Evolutionary conservation across 2,888 invertebrate genomes (phyloP).

Genomic region (Gibbula magus): DNA sequence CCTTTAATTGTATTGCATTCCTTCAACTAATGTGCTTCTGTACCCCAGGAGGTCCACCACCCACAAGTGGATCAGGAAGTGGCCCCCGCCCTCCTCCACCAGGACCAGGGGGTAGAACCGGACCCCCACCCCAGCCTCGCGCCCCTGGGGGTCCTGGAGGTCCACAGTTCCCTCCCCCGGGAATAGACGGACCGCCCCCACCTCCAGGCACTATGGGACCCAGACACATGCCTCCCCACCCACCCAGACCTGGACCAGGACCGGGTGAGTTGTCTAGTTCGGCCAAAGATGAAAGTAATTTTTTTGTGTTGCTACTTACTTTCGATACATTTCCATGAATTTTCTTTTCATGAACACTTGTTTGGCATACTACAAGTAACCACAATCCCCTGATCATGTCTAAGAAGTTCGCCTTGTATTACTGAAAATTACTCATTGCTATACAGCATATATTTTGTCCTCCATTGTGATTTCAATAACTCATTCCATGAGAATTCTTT

Average conservation of each 20-base stretch:
- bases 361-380: no score
- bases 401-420: no score
- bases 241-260: conserved; percentile 11
- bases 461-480: no score
- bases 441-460: no score
- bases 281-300: no score
- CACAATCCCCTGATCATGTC: no score
- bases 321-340: no score
- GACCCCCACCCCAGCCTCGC: conserved; percentile 60
- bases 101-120: conserved; percentile 59
- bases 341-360: no score
- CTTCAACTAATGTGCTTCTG: not conserved
- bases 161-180: conserved; percentile 22
- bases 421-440: no score
- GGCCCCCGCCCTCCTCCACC: conserved; percentile 41
- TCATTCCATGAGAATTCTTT: no score
- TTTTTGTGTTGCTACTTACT: no score
- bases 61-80: conserved; percentile 35
- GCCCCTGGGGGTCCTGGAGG: conserved; percentile 1
- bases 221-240: conserved; percentile 6
- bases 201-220: conserved; percentile 33
- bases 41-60: conserved; percentile 35
- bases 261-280: not conserved
- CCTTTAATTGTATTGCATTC: no score
- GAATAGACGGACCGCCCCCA: conserved; percentile 34